Evolutionary conservation across 2,113 vertebrate genomes (phyloP).

Genomic region (Indicator indicator): DNA sequence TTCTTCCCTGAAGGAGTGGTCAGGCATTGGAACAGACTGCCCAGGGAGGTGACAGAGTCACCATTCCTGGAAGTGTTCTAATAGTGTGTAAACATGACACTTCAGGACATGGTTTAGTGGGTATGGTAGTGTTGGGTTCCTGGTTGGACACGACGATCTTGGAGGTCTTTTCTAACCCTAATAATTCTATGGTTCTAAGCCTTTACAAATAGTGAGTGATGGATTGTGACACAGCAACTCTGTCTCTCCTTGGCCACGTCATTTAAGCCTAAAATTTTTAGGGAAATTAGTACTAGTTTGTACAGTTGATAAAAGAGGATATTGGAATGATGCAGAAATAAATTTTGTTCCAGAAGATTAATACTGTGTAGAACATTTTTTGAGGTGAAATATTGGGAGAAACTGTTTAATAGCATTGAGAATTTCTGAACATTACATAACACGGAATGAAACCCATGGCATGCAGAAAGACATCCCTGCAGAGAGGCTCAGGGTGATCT

Average conservation of each 20-base stretch:
- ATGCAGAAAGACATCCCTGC: neutral
- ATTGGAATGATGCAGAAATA: neutral
- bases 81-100: too few relatives aligned
- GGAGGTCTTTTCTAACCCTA: too few relatives aligned
- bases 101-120: too few relatives aligned
- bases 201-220: neutral
- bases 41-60: too few relatives aligned
- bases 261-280: neutral
- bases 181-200: too few relatives aligned
- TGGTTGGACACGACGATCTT: too few relatives aligned
- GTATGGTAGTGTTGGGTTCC: too few relatives aligned
- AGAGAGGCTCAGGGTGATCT: neutral
- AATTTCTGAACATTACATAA: neutral
- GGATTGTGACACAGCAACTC: neutral
- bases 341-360: neutral
- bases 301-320: neutral
- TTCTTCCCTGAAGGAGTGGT: too few relatives aligned
- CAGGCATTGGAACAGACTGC: too few relatives aligned
- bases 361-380: too few relatives aligned
- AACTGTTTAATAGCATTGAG: neutral
- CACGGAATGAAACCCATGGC: neutral
- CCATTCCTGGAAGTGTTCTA: too few relatives aligned
- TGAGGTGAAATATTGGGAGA: neutral
- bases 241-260: neutral
- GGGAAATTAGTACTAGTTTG: neutral